These are phyloP conservation scores for Choreutis nemorana DNA, from an alignment of 2,888 invertebrate species.

Conservation along the genomic window DNA sequence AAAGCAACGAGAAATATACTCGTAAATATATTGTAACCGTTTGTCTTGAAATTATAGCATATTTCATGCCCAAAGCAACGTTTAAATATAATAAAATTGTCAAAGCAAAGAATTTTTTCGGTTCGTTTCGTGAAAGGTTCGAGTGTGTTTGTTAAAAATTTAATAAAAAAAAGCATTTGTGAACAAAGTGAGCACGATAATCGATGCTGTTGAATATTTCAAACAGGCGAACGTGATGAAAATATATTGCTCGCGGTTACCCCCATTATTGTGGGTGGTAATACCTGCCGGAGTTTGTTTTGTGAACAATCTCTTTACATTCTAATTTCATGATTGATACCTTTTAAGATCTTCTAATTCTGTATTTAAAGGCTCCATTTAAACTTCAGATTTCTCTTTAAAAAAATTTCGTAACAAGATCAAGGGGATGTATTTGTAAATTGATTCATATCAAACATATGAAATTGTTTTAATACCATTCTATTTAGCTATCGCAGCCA, in stretches of 20 bases:
- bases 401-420: too few relatives aligned
- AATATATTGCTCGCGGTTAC: slow-evolving; percentile 25
- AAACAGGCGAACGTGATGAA: slow-evolving; percentile 44
- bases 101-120: slow-evolving; percentile 17
- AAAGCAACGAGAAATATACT: too few relatives aligned
- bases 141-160: slow-evolving; percentile 23
- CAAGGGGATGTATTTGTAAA: too few relatives aligned
- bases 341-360: slow-evolving; percentile 14
- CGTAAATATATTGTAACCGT: too few relatives aligned
- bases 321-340: slow-evolving; percentile 23
- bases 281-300: slow-evolving; percentile 27
- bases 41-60: too few relatives aligned
- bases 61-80: too few relatives aligned
- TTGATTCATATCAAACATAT: too few relatives aligned
- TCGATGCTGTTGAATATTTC: slow-evolving; percentile 58
- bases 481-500: too few relatives aligned
- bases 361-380: slow-evolving; percentile 5
- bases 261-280: slow-evolving; percentile 29
- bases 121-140: slow-evolving; percentile 13
- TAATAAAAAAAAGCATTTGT: slow-evolving; percentile 52
- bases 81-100: slow-evolving; percentile 23
- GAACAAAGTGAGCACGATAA: slow-evolving; percentile 55
- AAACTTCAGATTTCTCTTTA: too few relatives aligned
- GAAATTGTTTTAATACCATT: too few relatives aligned
- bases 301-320: slow-evolving; percentile 27